These are phyloP conservation scores for Gnathochromis pfefferi DNA, from an alignment of 2,113 vertebrate genomes.

Conservation along the genomic window DNA sequence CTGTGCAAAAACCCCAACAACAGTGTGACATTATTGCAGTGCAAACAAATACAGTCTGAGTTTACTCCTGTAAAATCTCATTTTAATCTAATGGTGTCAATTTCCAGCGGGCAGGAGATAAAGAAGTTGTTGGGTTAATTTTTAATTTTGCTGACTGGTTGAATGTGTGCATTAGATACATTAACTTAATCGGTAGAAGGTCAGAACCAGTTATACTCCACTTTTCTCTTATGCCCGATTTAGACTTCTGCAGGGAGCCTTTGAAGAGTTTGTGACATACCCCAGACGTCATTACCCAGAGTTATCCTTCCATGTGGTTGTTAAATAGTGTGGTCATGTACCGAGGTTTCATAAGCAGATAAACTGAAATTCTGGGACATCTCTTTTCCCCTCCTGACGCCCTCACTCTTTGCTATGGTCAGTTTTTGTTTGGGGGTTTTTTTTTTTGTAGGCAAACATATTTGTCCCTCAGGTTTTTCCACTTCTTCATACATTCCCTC, in stretches of 20 bases:
- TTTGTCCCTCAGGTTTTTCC: neutral
- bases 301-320: neutral
- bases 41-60: neutral
- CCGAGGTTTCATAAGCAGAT: neutral
- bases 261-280: neutral
- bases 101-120: neutral
- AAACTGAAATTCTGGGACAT: neutral
- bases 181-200: neutral
- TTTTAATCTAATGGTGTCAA: neutral
- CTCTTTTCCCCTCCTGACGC: neutral
- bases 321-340: neutral
- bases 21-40: neutral
- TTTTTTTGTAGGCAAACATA: neutral
- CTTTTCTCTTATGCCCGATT: neutral
- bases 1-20: neutral
- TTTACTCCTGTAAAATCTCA: neutral
- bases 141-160: neutral
- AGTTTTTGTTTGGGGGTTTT: fast-evolving
- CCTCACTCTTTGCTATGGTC: neutral
- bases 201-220: neutral
- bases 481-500: neutral
- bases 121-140: neutral
- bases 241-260: neutral
- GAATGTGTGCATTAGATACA: neutral
- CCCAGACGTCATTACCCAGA: neutral